Evolutionary conservation across 2,888 invertebrate species (phyloP), one percentile per base, ranked within the genome.

Genomic region (Augiades crinisus): DNA sequence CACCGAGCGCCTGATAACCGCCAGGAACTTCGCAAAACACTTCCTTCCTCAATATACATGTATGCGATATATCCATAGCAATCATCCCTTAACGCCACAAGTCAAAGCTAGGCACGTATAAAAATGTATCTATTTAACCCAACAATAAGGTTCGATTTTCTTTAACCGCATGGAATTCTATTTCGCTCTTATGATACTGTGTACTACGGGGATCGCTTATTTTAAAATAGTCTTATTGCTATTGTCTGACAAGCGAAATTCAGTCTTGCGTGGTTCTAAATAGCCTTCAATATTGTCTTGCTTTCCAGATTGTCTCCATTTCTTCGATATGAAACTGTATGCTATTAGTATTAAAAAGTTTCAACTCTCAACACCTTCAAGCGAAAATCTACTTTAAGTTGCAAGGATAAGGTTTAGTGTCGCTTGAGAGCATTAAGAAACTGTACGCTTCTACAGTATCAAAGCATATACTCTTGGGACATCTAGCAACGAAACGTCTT

Each of bases 21-120:
- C 38, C 56, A 54, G 60, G 59, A 61, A 58, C 53, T 47, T 36
- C 53, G 58, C 56, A 58, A 61, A 61, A 59, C 49, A 53, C 47
- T 61, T 58, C 59, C 60, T 61, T 57, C 59, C 59, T 49, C 21
- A 4, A 37, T 36, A 36, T 22, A 45, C n/a, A 30, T 21, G 47
- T 13, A 30, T 21, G 47, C n/a, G 22, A 38, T n/a, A 17, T 38
- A 27, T 41, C 0, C 17, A 10, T n/a, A 27, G 10, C 14, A 27
- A 5, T 19, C 3, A 5, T 5, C 7, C 12, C 5, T 2, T n/a
- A 30, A 49, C 31, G 19, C 27, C 13, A 21, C 30, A 31, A 31
- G 17, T 30, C 30, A 16, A 30, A 22, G 7, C 4, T 13, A n/a
- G 1, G 12, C 12, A 40, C 2, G 8, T n/a, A 4, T 10, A 7